Evolutionary conservation across 2,113 vertebrate species (phyloP).

Genomic region (Pseudonaja textilis): DNA sequence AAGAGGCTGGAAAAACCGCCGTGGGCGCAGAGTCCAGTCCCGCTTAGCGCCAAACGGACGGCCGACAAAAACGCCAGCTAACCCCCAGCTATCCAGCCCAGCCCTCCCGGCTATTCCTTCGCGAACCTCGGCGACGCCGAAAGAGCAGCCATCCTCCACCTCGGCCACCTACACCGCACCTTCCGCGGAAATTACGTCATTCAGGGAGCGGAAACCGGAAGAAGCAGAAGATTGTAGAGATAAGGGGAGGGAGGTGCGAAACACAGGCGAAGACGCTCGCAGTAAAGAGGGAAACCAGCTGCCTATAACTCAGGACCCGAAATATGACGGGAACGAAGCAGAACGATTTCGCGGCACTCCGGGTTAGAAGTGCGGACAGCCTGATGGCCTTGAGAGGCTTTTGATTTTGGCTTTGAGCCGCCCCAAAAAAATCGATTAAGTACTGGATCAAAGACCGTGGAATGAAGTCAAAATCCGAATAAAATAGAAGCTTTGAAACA

Average conservation of each 20-base stretch:
- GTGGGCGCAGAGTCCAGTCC: not conserved
- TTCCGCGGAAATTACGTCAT: not conserved
- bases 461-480: not conserved
- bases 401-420: not conserved
- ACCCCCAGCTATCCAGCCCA: not conserved
- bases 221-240: not conserved
- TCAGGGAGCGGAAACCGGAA: not conserved
- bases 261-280: accelerated
- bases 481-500: not conserved
- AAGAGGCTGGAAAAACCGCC: not conserved
- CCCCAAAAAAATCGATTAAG: no score
- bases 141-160: not conserved
- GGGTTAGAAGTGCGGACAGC: not conserved
- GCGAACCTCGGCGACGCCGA: not conserved
- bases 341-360: not conserved
- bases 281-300: not conserved
- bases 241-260: not conserved
- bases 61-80: not conserved
- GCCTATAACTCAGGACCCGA: not conserved
- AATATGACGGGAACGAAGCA: not conserved
- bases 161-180: no score
- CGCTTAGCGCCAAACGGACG: not conserved
- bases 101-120: not conserved
- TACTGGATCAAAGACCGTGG: no score
- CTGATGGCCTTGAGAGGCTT: no score